A percentile compares a stretch with the other conserved stretches of the same genome.
phyloP scores from a whole-genome alignment of 2,797 vertebrate genomes.

The Halcyon leucocephala region DNA sequence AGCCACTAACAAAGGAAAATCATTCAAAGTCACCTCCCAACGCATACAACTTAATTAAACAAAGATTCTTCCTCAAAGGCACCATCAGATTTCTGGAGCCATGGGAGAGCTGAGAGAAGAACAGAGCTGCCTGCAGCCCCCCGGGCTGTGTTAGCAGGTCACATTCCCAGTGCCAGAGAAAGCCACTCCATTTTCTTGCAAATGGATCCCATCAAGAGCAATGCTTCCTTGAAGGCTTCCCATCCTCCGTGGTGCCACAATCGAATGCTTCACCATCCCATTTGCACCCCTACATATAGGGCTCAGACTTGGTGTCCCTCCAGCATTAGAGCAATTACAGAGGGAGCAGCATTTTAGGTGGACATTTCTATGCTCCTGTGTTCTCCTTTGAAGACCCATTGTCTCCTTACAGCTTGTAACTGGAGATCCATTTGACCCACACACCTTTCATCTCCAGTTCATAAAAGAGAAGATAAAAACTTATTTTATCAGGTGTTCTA shows the following conservation, averaged over 20 bases:
- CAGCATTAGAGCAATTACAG: background rate
- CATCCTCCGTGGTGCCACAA: background rate
- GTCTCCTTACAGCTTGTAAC: background rate
- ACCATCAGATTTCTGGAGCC: slow-evolving; percentile 33
- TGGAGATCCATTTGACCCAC: background rate
- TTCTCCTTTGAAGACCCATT: accelerated
- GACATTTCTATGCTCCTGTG: background rate
- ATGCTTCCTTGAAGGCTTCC: background rate
- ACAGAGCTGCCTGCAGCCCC: background rate
- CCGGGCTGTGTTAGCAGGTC: background rate
- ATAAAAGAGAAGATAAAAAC: background rate
- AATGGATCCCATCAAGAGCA: background rate
- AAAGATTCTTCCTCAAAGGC: background rate
- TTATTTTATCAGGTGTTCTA: background rate
- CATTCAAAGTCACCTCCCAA: background rate
- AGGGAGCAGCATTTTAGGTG: background rate
- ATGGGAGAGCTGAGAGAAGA: background rate
- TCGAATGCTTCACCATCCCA: background rate
- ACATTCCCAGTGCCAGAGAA: background rate
- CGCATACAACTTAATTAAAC: background rate
- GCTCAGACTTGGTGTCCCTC: background rate
- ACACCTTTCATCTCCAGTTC: background rate
- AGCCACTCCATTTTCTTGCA: background rate
- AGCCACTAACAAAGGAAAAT: slow-evolving; percentile 20
- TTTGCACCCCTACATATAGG: background rate